These are phyloP conservation scores for Ameiurus melas DNA, from an alignment of 2,113 vertebrate genomes.

Conservation along the genomic window DNA sequence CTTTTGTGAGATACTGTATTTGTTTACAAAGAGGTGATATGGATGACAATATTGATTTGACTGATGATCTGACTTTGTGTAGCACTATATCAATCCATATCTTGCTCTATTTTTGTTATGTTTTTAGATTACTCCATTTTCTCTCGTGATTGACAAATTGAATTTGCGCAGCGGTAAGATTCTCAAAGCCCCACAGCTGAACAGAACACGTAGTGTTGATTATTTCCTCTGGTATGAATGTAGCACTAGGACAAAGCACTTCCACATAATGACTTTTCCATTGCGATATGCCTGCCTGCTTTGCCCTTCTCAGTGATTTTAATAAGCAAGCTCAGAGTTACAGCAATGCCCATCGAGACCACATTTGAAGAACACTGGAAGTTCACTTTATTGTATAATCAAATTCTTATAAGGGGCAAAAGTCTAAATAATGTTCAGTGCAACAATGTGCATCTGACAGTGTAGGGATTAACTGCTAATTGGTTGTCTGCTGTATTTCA, in stretches of 20 bases:
- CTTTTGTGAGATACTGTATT: too few relatives aligned
- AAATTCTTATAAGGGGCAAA: constrained; percentile 23
- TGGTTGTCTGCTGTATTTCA: constrained; percentile 18
- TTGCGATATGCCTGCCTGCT: constrained; percentile 9
- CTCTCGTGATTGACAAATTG: not conserved
- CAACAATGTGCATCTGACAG: not conserved
- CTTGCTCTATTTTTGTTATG: not conserved
- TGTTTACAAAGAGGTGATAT: not conserved
- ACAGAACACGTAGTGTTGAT: not conserved
- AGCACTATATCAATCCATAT: not conserved
- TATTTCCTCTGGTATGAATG: not conserved
- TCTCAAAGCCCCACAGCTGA: not conserved
- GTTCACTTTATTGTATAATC: constrained; percentile 20
- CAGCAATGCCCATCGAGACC: not conserved
- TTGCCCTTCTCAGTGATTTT: constrained; percentile 32
- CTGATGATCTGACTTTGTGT: not conserved
- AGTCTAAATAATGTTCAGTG: constrained; percentile 9
- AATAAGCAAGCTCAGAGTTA: constrained; percentile 35
- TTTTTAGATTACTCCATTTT: not conserved
- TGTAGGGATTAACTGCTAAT: constrained; percentile 25
- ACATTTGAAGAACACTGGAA: constrained; percentile 14
- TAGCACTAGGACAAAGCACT: constrained; percentile 34
- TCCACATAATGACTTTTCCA: constrained; percentile 35
- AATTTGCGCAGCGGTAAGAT: constrained; percentile 5
- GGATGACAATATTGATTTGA: not conserved